A percentile compares a stretch with the other conserved stretches of the same genome.
Conservation (phyloP, 1,140 invertebrate species). For the Acromyrmex charruanus region DNA sequence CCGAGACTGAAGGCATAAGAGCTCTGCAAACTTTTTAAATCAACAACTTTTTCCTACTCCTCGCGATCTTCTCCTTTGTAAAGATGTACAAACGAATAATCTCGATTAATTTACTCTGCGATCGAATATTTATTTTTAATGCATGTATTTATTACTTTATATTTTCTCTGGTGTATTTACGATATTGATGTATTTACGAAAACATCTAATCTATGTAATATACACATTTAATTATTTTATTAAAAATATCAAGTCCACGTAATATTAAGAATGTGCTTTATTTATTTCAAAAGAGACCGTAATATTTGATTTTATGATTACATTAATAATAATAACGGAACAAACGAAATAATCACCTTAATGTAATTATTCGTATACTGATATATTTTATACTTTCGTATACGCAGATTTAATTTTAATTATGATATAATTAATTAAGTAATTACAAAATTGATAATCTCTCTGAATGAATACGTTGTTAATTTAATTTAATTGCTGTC, state of each 20-base stretch:
- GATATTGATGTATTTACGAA: not conserved
- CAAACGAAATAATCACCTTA: constrained; percentile 31
- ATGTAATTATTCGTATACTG: not conserved
- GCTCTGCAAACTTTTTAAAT: constrained; percentile 79
- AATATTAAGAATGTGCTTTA: not conserved
- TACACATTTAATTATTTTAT: constrained; percentile 17
- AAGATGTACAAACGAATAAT: constrained; percentile 36
- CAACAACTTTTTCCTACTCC: constrained; percentile 61
- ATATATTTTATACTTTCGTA: constrained; percentile 26
- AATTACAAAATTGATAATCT: constrained; percentile 58
- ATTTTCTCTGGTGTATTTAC: not conserved
- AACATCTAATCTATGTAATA: constrained; percentile 1
- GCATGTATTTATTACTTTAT: constrained; percentile 60
- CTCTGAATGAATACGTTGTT: constrained; percentile 41
- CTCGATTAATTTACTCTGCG: constrained; percentile 69
- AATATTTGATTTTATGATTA: constrained; percentile 10
- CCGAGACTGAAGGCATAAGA: constrained; percentile 48
- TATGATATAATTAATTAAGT: constrained; percentile 47
- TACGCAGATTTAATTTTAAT: constrained; percentile 52
- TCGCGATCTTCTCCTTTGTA: constrained; percentile 22
- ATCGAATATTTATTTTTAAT: constrained; percentile 72
- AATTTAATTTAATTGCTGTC: constrained; percentile 52
- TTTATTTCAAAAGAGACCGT: not conserved
- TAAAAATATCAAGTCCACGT: not conserved
- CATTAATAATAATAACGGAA: not conserved